Conservation (phyloP, 2,113 vertebrate species). For the Gambusia holbrooki region DNA sequence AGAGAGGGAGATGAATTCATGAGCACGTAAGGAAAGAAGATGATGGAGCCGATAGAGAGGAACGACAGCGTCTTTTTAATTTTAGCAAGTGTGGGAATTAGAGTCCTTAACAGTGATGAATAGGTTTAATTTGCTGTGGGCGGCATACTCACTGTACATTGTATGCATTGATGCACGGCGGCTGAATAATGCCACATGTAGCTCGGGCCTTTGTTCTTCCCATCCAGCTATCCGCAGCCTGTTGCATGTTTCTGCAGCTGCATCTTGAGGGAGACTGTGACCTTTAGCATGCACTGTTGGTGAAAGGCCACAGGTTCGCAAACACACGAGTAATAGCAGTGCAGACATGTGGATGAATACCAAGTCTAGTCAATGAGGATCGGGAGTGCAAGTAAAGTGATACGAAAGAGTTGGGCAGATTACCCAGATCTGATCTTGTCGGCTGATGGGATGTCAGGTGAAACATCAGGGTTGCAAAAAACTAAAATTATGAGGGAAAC, state of each 20-base stretch:
- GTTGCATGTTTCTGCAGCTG: constrained; percentile 23
- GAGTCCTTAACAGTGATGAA: constrained; percentile 68
- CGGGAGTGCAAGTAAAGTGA: constrained; percentile 49
- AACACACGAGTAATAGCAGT: constrained; percentile 68
- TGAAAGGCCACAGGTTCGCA: constrained; percentile 63
- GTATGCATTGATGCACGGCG: constrained; percentile 1
- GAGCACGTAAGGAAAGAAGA: constrained; percentile 22
- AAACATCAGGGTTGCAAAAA: not conserved
- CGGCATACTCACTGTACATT: constrained; percentile 37
- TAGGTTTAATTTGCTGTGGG: constrained; percentile 72
- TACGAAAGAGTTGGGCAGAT: constrained; percentile 41
- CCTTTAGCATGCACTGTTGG: constrained; percentile 57
- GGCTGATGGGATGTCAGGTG: constrained; percentile 34
- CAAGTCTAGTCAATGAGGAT: constrained; percentile 46
- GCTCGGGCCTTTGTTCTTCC: constrained; percentile 30
- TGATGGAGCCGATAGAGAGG: constrained; percentile 30
- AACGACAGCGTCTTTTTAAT: constrained; percentile 57
- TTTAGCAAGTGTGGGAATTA: constrained; percentile 50
- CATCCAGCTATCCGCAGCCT: constrained; percentile 18
- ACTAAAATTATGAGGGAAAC: not conserved
- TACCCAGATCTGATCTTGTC: constrained; percentile 5
- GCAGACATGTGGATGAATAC: constrained; percentile 60
- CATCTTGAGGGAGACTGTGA: constrained; percentile 37
- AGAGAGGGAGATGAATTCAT: constrained; percentile 30
- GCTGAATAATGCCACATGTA: constrained; percentile 25